These are phyloP conservation scores for Microctonus hyperodae DNA, from an alignment of 2,888 invertebrate genomes.

Conservation along the genomic window DNA sequence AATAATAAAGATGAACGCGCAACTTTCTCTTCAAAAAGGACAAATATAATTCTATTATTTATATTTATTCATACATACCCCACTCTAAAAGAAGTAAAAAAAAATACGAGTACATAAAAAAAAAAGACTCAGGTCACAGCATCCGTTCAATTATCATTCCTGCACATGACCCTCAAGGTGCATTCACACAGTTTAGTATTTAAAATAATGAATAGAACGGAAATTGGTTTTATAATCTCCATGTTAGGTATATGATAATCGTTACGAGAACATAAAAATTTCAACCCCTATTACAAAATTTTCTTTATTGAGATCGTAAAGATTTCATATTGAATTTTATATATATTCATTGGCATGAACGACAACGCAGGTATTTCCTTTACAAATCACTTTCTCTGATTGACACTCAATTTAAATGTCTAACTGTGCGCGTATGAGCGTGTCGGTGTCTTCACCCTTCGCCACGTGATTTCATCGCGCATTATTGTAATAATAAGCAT, in stretches of 20 bases:
- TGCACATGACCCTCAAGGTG: slow-evolving; percentile 39
- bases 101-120: not conserved
- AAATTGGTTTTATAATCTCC: slow-evolving; percentile 59
- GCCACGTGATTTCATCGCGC: slow-evolving; percentile 50
- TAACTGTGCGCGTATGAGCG: no score
- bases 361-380: slow-evolving; percentile 35
- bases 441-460: slow-evolving; percentile 34
- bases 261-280: slow-evolving; percentile 35
- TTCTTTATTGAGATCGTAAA: slow-evolving; percentile 25
- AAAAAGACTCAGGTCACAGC: slow-evolving; percentile 46
- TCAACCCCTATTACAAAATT: slow-evolving; percentile 30
- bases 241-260: slow-evolving; percentile 41
- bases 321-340: not conserved
- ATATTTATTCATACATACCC: no score
- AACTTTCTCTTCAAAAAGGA: no score
- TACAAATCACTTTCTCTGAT: slow-evolving; percentile 63
- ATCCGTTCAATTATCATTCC: slow-evolving; percentile 54
- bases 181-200: slow-evolving; percentile 14
- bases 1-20: no score
- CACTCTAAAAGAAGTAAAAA: no score
- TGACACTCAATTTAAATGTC: slow-evolving; percentile 62
- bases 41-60: no score
- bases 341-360: no score
- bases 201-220: slow-evolving; percentile 41
- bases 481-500: slow-evolving; percentile 34